Base-by-base conservation (phyloP, 2,888 invertebrate genomes). In the Camptogramma bilineatum region DNA sequence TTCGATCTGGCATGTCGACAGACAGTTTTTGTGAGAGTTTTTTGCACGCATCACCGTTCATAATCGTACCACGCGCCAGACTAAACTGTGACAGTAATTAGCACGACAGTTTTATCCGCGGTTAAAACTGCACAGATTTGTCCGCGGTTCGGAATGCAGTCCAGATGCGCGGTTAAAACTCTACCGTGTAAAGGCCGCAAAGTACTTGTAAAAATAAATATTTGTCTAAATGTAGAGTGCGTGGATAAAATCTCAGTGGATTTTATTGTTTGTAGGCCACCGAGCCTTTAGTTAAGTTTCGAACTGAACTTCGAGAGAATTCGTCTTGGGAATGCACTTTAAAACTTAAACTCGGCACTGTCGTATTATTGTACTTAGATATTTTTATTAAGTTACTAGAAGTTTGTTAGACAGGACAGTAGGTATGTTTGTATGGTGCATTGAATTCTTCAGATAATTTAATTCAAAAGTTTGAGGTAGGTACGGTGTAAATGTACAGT, bases 271-370 rank as follows among this genome's bases (percentile, higher is more conserved):
- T 64, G 60, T 64, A 52, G 53, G 52, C 59, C 58, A 63, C 56
- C 56, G 53, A 42, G 57, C 52, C 52, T 58, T 21, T 65, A 64
- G 69, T 69, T 24, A 72, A 73, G 70, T 70, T 73, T 47, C n/a
- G 57, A 57, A 57, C 61, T 48, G 53, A 71, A 57, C 64, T 62
- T 66, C 57, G 18, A 59, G 68, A 64, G 60, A 73, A 75, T 78
- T 74, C 73, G 69, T 75, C 74, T 69, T 56, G 57, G 69, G 69
- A 64, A 50, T 65, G 63, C 66, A 69, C 53, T 62, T 24, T 24
- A 54, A 47, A 58, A 51, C 59, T 64, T 54, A 61, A 28, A 52
- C 63, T 52, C 18, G 52, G 19, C 28, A 18, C 52, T 52, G 17
- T 39, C 17, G 42, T 47, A 34, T 47, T 47, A 51, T 34, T 52